A percentile compares a stretch with the other conserved stretches of the same genome.
Conservation (phyloP, 2,797 vertebrate genomes). For the Carapus acus region DNA sequence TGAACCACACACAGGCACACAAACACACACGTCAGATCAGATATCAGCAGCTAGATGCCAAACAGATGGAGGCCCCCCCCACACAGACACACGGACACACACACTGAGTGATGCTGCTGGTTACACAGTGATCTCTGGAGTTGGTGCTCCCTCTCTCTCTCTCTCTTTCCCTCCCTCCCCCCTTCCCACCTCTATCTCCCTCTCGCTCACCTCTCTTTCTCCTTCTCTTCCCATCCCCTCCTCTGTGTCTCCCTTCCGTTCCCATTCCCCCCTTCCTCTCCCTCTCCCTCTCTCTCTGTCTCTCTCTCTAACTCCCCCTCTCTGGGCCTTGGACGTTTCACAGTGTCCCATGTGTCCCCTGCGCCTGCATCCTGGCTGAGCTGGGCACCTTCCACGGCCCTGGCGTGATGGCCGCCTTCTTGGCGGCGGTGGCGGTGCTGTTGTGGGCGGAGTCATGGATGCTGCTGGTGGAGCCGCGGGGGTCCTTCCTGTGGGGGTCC, state of each 20-base stretch:
- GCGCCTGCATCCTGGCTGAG: conserved; percentile 74
- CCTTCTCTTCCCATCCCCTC: no score
- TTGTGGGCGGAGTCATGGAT: conserved; percentile 63
- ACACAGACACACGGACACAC: conserved; percentile 35
- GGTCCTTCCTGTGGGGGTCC: conserved; percentile 53
- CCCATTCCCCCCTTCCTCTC: no score
- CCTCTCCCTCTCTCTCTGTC: no score
- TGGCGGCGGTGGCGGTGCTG: conserved; percentile 59
- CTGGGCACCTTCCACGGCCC: conserved; percentile 94
- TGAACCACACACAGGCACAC: conserved; percentile 26
- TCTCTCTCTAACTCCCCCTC: no score
- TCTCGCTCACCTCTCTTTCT: no score
- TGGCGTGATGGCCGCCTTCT: conserved; percentile 81
- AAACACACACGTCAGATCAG: conserved; percentile 26
- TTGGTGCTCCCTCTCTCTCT: no score
- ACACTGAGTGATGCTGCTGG: conserved; percentile 54
- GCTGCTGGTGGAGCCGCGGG: conserved; percentile 67
- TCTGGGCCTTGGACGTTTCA: conserved; percentile 22
- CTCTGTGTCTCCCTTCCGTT: no score
- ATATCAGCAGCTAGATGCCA: conserved; percentile 40
- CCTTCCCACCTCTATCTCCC: no score
- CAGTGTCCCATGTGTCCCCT: conserved; percentile 46
- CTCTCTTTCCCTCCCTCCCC: no score
- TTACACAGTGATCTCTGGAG: conserved; percentile 68
- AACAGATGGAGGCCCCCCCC: conserved; percentile 57